A percentile compares a stretch with the other conserved stretches of the same genome.
These are phyloP conservation scores for Heterocephalus glaber DNA, from an alignment of 2,113 vertebrate species.

Conservation along the genomic window DNA sequence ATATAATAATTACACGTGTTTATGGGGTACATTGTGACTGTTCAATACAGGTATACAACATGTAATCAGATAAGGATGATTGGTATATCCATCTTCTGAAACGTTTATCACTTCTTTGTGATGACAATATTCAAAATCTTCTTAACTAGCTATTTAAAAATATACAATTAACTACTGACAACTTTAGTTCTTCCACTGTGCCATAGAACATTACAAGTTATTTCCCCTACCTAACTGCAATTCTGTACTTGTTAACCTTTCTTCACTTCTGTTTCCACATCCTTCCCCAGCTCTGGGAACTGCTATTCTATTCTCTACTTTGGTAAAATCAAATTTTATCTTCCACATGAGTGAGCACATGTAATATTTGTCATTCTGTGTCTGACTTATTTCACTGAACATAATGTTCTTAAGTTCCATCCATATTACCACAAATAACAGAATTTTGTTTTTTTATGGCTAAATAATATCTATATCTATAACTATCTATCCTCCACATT, in stretches of 20 bases:
- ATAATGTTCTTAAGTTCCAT: not conserved
- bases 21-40: not conserved
- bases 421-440: not conserved
- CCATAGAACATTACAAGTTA: not conserved
- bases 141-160: not conserved
- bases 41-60: not conserved
- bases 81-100: not conserved
- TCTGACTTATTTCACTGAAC: not conserved
- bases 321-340: not conserved
- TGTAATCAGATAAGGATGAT: not conserved
- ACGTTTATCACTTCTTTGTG: not conserved
- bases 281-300: not conserved
- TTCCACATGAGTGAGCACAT: not conserved
- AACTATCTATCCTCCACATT: no score
- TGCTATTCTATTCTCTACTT: not conserved
- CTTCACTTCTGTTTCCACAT: not conserved
- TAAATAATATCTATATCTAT: not conserved
- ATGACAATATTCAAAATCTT: not conserved
- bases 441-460: not conserved
- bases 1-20: not conserved
- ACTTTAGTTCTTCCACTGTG: not conserved
- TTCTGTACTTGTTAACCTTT: not conserved
- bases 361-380: not conserved
- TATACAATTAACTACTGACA: not conserved
- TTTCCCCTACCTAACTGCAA: not conserved